phyloP scores from a whole-genome alignment of 2,113 vertebrate species.

The Eleginops maclovinus region DNA sequence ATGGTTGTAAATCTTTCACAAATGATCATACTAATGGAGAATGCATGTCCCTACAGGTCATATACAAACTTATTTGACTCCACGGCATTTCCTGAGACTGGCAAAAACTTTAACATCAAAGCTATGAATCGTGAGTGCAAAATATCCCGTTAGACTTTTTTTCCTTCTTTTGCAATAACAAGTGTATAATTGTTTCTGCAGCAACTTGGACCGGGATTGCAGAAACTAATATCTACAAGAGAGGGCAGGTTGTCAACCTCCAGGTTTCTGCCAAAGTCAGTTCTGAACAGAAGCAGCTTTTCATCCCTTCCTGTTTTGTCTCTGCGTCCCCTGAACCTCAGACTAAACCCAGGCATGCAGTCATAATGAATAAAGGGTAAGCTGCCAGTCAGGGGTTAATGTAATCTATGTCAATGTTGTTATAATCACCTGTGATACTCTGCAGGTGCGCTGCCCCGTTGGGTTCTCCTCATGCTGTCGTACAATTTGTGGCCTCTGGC shows the following conservation, averaged over 20 bases:
- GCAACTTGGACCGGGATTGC: slow-evolving; percentile 64
- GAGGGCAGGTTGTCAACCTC: slow-evolving; percentile 66
- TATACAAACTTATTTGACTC: background rate
- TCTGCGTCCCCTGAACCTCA: slow-evolving; percentile 54
- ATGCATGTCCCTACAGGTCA: slow-evolving; percentile 26
- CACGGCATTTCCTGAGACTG: background rate
- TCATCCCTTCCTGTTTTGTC: slow-evolving; percentile 74
- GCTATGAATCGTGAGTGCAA: slow-evolving; percentile 70
- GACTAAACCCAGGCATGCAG: slow-evolving; percentile 32
- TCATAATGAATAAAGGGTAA: slow-evolving; percentile 80
- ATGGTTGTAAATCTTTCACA: accelerated
- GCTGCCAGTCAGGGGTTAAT: background rate
- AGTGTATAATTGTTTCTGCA: slow-evolving; percentile 14
- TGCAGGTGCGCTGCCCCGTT: slow-evolving; percentile 65
- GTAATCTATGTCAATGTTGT: background rate
- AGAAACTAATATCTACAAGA: slow-evolving; percentile 59
- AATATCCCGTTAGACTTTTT: accelerated
- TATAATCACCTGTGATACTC: background rate
- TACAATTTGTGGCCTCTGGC: slow-evolving; percentile 57
- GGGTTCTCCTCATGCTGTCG: slow-evolving; percentile 44
- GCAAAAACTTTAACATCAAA: slow-evolving; percentile 46
- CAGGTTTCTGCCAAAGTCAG: slow-evolving; percentile 58
- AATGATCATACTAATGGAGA: background rate
- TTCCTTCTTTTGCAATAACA: accelerated
- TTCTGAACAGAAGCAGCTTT: slow-evolving; percentile 63